Conservation (phyloP, 2,888 invertebrate genomes). For the Xylocampa areola region DNA sequence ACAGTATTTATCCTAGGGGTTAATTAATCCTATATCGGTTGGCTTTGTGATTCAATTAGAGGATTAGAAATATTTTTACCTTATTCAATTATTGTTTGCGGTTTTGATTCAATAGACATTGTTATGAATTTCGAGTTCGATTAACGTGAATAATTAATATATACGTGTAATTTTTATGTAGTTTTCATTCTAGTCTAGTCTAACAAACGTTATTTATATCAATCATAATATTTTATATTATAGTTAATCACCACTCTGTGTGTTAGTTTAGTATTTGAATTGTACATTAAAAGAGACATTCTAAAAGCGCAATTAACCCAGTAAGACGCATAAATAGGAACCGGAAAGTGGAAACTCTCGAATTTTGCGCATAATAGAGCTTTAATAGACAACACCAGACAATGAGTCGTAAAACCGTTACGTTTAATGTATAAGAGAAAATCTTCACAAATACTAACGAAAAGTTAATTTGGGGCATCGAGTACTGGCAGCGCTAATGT, state of each 20-base stretch:
- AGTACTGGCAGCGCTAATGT: conserved; percentile 33
- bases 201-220: no score
- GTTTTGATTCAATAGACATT: conserved; percentile 3
- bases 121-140: no score
- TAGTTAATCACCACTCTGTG: conserved; percentile 1
- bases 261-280: conserved; percentile 39
- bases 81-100: conserved; percentile 28
- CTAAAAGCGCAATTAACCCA: conserved; percentile 59
- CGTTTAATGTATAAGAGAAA: conserved; percentile 59
- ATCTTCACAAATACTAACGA: conserved; percentile 55
- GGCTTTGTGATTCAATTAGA: conserved; percentile 64
- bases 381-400: conserved; percentile 63
- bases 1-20: conserved; percentile 62
- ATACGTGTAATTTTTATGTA: no score
- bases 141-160: no score
- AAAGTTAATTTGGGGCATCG: conserved; percentile 34
- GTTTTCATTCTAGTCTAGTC: no score
- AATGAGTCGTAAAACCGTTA: conserved; percentile 66
- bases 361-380: conserved; percentile 68
- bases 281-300: conserved; percentile 60
- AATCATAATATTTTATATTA: conserved; percentile 15
- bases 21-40: conserved; percentile 62
- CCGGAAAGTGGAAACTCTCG: conserved; percentile 66
- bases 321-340: conserved; percentile 64
- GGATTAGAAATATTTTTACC: conserved; percentile 48